Percentiles rank a stretch among this genome's conserved stretches.
phyloP scores from a whole-genome alignment of 1,140 invertebrate species.

The Trissolcus basalis region DNA sequence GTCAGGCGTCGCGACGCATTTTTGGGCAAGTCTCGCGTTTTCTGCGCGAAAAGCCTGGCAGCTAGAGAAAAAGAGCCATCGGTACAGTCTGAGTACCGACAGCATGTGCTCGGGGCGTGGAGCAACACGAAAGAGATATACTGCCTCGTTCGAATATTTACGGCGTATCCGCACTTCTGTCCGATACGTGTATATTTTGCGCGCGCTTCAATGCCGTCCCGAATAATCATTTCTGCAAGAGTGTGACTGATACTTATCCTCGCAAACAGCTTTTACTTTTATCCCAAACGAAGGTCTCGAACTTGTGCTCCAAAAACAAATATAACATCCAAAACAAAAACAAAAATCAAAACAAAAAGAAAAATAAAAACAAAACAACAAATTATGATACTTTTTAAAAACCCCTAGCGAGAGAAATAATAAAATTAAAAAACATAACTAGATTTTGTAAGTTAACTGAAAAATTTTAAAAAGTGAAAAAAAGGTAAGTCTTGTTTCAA shows the following conservation, averaged over 20 bases:
- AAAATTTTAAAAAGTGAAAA: no score
- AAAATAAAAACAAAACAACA: conserved; percentile 1
- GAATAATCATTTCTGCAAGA: conserved; percentile 72
- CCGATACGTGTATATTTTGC: conserved; percentile 63
- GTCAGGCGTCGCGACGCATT: conserved; percentile 48
- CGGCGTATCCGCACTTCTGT: conserved; percentile 74
- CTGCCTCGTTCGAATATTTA: conserved; percentile 73
- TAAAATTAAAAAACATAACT: no score
- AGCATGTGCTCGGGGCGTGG: conserved; percentile 75
- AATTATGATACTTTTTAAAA: no score
- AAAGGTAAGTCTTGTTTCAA: no score
- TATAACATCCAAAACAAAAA: no score
- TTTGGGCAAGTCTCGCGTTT: conserved; percentile 37
- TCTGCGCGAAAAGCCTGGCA: conserved; percentile 40
- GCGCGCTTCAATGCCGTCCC: conserved; percentile 62
- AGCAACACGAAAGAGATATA: conserved; percentile 75
- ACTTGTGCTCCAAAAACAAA: no score
- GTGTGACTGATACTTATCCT: conserved; percentile 69
- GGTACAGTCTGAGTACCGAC: conserved; percentile 59
- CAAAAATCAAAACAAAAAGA: no score
- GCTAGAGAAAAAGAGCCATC: conserved; percentile 53
- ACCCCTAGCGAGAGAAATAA: no score
- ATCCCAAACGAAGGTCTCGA: conserved; percentile 25
- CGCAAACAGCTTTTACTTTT: conserved; percentile 26
- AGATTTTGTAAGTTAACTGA: no score